A percentile compares a stretch with the other conserved stretches of the same genome.
These are phyloP conservation scores for Megalops atlanticus DNA, from an alignment of 2,113 vertebrate genomes.

Conservation along the genomic window DNA sequence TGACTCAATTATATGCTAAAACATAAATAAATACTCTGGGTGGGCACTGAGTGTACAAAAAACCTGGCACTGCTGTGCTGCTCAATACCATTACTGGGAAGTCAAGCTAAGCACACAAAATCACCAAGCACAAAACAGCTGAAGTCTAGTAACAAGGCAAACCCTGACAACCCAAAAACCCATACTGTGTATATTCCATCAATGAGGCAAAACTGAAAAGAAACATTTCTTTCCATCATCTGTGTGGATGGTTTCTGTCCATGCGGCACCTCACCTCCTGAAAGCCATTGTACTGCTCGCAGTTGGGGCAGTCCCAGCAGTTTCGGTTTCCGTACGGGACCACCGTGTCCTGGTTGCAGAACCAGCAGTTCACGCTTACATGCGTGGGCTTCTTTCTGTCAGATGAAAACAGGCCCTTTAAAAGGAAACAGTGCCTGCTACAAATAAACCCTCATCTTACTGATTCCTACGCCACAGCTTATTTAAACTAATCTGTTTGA, in stretches of 20 bases:
- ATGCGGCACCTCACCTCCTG: slow-evolving; percentile 78
- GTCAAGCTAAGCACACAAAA: too few relatives aligned
- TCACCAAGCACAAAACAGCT: too few relatives aligned
- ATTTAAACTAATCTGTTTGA: too few relatives aligned
- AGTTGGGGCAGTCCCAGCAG: slow-evolving; percentile 97
- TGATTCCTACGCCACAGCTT: neutral
- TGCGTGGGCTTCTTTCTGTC: slow-evolving; percentile 85
- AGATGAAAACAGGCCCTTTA: neutral
- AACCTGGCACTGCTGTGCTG: too few relatives aligned
- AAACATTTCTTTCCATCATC: too few relatives aligned
- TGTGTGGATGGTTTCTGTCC: neutral
- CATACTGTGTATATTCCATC: neutral
- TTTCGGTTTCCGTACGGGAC: slow-evolving; percentile 96
- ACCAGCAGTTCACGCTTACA: slow-evolving; percentile 93
- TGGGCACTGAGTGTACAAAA: too few relatives aligned
- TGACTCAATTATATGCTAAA: too few relatives aligned
- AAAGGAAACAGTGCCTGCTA: neutral
- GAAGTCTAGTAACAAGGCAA: too few relatives aligned
- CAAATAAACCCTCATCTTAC: neutral
- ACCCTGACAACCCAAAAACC: neutral
- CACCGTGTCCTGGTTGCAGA: slow-evolving; percentile 87
- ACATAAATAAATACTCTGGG: neutral
- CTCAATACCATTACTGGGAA: too few relatives aligned
- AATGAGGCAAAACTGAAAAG: neutral
- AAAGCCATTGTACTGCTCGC: slow-evolving; percentile 98